Base-by-base conservation (phyloP, 2,113 vertebrate species). In the Colius striatus region DNA sequence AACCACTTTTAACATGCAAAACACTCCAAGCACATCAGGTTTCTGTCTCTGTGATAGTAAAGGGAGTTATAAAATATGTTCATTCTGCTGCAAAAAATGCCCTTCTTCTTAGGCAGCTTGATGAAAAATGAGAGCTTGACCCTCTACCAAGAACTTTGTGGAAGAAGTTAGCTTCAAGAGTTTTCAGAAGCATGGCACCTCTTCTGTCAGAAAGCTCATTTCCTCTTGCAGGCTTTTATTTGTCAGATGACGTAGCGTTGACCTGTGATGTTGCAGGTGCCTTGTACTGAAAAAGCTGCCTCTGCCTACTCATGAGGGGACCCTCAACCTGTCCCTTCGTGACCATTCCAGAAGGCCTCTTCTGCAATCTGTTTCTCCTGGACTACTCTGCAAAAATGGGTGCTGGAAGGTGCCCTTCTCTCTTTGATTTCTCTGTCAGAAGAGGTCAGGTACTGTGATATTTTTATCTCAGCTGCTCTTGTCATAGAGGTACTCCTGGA, bases 261-360 rank as follows among this genome's bases (percentile, higher is more conserved):
- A 38, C 67, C 18, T 25, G 3, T 1, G 14, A 20, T 6, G 11
- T 10, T 0, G 0, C 11, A 7, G 43, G 32, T 26, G 9, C 30
- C 53, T 21, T 23, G 2, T 30, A 29, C 54, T 60, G 45, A 21
- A 21, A 7, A 1, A 75, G 15, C 47, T 2, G 1, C 3, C 6
- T 8, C 4, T 6, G 11, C 51, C 27, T 45, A 36, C 21, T 58
- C 6, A 0, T 0, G 3, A 1, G 0, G 6, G 60, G n/a, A 77
- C 10, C 8, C 70, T 48, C 66, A 58, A 0, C 16, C 32, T 53
- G 36, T 18, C n/a, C 75, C 19, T 67, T 53, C 11, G 2, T 27
- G 25, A 7, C 54, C 10, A 5, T 66, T 62, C 57, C 22, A 2
- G 23, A 8, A 14, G 17, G 23, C 18, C 10, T 58, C 27, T 79